Base-by-base conservation (phyloP, 2,888 invertebrate species). In the Melipona beecheii region DNA sequence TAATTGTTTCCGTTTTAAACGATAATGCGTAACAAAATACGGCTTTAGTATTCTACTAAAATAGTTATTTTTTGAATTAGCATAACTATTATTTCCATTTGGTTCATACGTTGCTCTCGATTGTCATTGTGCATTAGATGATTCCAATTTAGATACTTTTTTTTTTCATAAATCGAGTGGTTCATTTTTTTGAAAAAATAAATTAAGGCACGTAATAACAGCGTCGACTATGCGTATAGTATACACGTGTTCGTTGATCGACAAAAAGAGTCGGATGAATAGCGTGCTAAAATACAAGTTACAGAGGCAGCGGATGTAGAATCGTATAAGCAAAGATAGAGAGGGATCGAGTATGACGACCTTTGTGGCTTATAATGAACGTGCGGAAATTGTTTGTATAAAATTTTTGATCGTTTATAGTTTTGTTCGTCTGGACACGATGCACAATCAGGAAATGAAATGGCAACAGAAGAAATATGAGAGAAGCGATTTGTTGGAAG, bases 331-430 rank as follows among this genome's bases (percentile, higher is more conserved):
- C 43, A 31, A 11, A 15, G 64, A 65, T 74, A 73, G 58, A 78
- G 27, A 75, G 75, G 65, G 60, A 21, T 31, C 50, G 68, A 69
- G 83, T 84, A 83, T 84, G 83, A 74, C 83, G 83, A 82, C 83
- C 74, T 84, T 78, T 83, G 54, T n/a, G 49, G 49, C 60, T 65
- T 49, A 49, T 27, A 36, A 60, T 27, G 73, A 83, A 71, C 70
- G 75, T 52, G 75, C 70, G 71, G 83, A 75, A 82, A 82, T 49
- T 49, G 19, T 72, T 71, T 66, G 66, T 72, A 82, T 65, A 71
- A 81, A 83, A 71, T 82, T 82, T 75, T 50, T 82, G 66, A 81
- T 83, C 58, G 70, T 9, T 43, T 24, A 62, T 56, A 52, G 80
- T 74, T 79, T 79, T 81, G 80, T 79, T 81, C 36, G 62, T 27